Base-by-base conservation (phyloP, 2,888 invertebrate species). In the Globia sparganii region DNA sequence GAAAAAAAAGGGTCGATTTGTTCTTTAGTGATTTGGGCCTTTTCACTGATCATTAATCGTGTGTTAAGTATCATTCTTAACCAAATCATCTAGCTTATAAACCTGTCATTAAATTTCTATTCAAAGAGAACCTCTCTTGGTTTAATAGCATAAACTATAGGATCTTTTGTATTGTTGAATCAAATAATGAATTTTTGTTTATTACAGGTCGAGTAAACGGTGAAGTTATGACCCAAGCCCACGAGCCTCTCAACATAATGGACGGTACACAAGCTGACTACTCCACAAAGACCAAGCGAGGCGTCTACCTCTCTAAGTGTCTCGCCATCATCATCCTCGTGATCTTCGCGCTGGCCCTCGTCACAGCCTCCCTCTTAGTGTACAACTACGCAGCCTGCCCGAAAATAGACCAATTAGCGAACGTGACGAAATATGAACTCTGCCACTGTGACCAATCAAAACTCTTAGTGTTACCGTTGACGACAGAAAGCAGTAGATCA, bases 371-470 rank as follows among this genome's bases (percentile, higher is more conserved):
- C 13, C 97, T 98, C 53, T 94, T 98, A 85, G 98, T 98, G 37
- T 98, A 98, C 92, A 98, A 98, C 93, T 97, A 98, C 88, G 97
- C 98, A 28, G 97, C 98, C 0, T 98, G 98, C 86, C 97, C 97
- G 3, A 95, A 97, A 73, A 94, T 96, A 64, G 96, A 96, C 85
- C 92, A 95, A 79, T 89, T 95, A 86, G 94, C 94, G 9, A 95
- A 96, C 83, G 94, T 96, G 2, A 95, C 96, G n/a, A 95, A 96
- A 91, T 95, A 94, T 53, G 95, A 95, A 90, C 92, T 95, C 1
- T 94, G 92, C 28, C 94, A 94, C 69, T 96, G 96, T 89, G 95
- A 96, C 80, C 94, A 94, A 90, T 91, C 94, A 9, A 96, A 95
- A 89, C 92, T 96, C 13, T 74, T 93, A 90, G 96, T 96, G 56